Percentiles rank a stretch among this genome's conserved stretches.
Conservation (phyloP, 2,113 vertebrate species). For the Hoplias malabaricus region DNA sequence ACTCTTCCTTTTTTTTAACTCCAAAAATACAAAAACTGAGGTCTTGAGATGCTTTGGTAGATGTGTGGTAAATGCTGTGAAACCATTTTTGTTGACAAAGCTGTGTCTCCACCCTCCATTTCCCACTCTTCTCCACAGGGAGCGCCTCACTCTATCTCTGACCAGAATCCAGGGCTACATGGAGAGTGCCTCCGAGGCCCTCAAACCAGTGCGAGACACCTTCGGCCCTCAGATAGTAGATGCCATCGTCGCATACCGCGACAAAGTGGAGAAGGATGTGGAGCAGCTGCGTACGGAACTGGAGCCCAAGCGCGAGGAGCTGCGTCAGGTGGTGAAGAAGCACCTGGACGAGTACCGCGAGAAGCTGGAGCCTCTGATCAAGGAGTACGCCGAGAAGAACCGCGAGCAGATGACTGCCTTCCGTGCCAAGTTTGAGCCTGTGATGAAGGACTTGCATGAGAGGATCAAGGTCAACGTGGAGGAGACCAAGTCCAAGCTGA, state of each 20-base stretch:
- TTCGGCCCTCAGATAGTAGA: conserved; percentile 62
- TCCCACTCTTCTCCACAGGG: conserved; percentile 58
- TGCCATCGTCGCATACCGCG: conserved; percentile 34
- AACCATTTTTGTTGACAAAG: no score
- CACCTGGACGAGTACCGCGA: conserved; percentile 70
- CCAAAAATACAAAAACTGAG: not conserved
- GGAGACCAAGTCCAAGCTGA: conserved; percentile 73
- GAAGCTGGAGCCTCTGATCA: conserved; percentile 66
- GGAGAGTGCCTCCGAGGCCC: conserved; percentile 46
- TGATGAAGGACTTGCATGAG: conserved; percentile 58
- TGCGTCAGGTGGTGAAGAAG: conserved; percentile 70
- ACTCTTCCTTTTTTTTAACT: not conserved
- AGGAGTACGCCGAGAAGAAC: conserved; percentile 67
- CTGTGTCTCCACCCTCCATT: not conserved
- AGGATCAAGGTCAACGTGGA: conserved; percentile 73
- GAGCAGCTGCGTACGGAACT: conserved; percentile 65
- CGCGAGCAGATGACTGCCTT: conserved; percentile 53
- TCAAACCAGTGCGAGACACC: conserved; percentile 66
- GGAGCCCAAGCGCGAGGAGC: conserved; percentile 62
- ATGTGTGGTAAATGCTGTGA: no score
- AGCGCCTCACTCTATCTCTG: conserved; percentile 64
- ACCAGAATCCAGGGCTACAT: conserved; percentile 55
- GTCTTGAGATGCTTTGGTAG: no score
- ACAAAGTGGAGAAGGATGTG: conserved; percentile 68
- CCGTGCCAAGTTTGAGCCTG: conserved; percentile 63